These are phyloP conservation scores for Tyrannus savana DNA, from an alignment of 2,113 vertebrate species.

Conservation along the genomic window DNA sequence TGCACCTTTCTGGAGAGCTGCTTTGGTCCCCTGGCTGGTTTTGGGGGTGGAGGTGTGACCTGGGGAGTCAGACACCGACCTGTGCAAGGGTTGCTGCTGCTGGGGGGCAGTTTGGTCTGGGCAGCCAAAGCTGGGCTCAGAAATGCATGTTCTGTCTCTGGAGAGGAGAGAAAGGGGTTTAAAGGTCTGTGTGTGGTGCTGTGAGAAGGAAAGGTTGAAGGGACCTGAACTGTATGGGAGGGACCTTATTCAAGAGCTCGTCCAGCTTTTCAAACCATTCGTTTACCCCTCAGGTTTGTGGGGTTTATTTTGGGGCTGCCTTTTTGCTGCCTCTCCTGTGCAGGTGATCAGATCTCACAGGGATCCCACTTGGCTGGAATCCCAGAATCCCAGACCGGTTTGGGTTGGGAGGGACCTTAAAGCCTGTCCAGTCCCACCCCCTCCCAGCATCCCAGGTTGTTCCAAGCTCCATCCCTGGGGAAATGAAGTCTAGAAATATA, in stretches of 20 bases:
- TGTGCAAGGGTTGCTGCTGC: not conserved
- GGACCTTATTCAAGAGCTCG: not conserved
- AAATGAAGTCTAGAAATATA: not conserved
- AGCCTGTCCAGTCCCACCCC: no score
- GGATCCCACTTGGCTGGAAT: not conserved
- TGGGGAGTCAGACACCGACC: not conserved
- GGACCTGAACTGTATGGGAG: fast-evolving
- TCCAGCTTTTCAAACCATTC: not conserved
- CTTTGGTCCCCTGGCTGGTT: not conserved
- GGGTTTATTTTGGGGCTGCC: not conserved
- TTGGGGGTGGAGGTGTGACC: not conserved
- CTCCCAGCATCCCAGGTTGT: not conserved
- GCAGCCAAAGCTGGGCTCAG: not conserved
- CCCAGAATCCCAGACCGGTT: not conserved
- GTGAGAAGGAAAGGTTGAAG: not conserved
- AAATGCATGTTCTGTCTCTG: not conserved
- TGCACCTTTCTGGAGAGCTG: not conserved
- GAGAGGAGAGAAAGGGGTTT: not conserved
- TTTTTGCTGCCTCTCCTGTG: not conserved
- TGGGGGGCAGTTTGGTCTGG: not conserved
- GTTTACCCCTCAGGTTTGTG: not conserved
- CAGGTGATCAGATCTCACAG: not conserved
- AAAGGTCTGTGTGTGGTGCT: not conserved
- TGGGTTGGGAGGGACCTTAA: not conserved
- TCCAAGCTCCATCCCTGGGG: not conserved